Percentiles rank a stretch among this genome's conserved stretches.
Evolutionary conservation across 1,140 invertebrate genomes (phyloP).

Genomic region (Lasioglossum albipes): DNA sequence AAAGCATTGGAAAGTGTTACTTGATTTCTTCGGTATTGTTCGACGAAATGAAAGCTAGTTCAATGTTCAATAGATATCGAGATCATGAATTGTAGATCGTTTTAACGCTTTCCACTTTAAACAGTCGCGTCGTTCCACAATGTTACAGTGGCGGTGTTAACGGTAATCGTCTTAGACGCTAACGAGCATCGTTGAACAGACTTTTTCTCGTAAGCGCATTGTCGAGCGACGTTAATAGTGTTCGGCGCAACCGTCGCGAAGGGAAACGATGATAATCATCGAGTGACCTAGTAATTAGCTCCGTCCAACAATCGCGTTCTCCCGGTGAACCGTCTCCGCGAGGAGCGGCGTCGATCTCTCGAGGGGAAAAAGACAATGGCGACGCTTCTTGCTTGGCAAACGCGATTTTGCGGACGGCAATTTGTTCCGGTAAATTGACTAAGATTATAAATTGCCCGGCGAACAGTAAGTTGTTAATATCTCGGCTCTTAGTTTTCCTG

Average conservation of each 20-base stretch:
- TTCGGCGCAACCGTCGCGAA: background rate
- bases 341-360: background rate
- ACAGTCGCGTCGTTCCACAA: background rate
- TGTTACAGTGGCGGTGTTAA: background rate
- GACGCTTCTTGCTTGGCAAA: background rate
- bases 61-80: too few species aligned
- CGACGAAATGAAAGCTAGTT: too few species aligned
- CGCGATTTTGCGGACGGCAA: background rate
- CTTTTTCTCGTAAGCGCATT: background rate
- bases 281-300: conserved; percentile 32
- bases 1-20: too few species aligned
- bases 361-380: background rate
- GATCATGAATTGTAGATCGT: too few species aligned
- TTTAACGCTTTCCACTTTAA: background rate
- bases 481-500: too few species aligned
- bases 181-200: background rate
- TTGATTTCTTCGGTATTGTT: too few species aligned
- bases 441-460: background rate
- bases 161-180: background rate
- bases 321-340: background rate
- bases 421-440: background rate
- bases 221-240: background rate
- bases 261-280: conserved; percentile 34
- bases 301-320: conserved; percentile 20
- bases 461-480: background rate